Percentiles rank a stretch among this genome's conserved stretches.
Evolutionary conservation across 1,140 invertebrate genomes (phyloP).

Genomic region (Drosophila leontia): DNA sequence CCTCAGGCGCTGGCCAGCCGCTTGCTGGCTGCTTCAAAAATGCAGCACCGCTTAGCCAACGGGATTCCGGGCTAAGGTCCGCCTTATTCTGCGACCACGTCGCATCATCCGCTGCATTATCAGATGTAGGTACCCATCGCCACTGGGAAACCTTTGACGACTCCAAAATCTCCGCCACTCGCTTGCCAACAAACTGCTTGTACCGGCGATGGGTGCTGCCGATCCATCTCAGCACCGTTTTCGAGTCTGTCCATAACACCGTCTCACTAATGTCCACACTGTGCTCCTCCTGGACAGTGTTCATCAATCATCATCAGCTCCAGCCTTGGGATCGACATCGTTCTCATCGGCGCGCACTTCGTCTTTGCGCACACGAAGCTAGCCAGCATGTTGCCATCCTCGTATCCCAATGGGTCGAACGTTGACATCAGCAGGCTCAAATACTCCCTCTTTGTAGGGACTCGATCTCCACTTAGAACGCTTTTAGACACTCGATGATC

Average conservation of each 20-base stretch:
- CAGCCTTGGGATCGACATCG: slow-evolving; percentile 79
- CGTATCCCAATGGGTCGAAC: too few relatives aligned
- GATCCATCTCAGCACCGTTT: slow-evolving; percentile 27
- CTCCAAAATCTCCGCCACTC: slow-evolving; percentile 60
- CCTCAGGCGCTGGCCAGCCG: too few relatives aligned
- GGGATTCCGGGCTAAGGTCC: not conserved
- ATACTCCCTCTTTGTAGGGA: too few relatives aligned
- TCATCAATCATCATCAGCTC: slow-evolving; percentile 74
- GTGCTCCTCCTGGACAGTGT: slow-evolving; percentile 8
- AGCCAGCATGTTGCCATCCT: too few relatives aligned
- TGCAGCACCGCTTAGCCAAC: not conserved
- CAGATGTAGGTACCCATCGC: slow-evolving; percentile 4
- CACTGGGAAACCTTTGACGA: slow-evolving; percentile 14
- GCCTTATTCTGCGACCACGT: not conserved
- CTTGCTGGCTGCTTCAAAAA: slow-evolving; percentile 5
- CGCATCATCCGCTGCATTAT: slow-evolving; percentile 3
- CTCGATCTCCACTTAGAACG: too few relatives aligned
- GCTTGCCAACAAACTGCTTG: slow-evolving; percentile 67
- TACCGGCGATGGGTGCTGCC: slow-evolving; percentile 8
- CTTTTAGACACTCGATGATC: too few relatives aligned
- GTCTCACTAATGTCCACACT: not conserved
- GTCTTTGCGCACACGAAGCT: not conserved
- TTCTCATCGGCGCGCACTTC: too few relatives aligned
- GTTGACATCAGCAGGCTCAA: too few relatives aligned
- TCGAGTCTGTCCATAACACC: slow-evolving; percentile 21